These are phyloP conservation scores for Struthidea cinerea DNA, from an alignment of 2,113 vertebrate genomes.

Conservation along the genomic window DNA sequence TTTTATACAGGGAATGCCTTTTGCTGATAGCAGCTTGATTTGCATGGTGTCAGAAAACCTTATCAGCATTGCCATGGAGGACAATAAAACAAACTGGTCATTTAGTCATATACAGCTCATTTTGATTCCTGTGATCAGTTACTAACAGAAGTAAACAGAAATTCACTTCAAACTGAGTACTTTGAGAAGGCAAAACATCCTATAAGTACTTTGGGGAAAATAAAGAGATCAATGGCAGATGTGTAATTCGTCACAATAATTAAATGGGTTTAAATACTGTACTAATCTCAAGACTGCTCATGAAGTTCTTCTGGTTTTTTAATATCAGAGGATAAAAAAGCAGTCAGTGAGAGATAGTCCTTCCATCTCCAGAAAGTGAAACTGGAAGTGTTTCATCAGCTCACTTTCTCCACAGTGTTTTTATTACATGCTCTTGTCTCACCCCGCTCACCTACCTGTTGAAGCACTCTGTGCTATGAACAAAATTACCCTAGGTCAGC, in stretches of 20 bases:
- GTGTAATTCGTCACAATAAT: slow-evolving; percentile 48
- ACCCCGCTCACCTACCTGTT: neutral
- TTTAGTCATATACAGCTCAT: slow-evolving; percentile 42
- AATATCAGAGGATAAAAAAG: neutral
- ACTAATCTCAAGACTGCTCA: slow-evolving; percentile 2
- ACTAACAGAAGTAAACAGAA: slow-evolving; percentile 57
- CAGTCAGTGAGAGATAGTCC: neutral
- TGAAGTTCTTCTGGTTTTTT: neutral
- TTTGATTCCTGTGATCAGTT: slow-evolving; percentile 27
- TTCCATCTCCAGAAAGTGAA: neutral
- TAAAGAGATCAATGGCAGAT: slow-evolving; percentile 29
- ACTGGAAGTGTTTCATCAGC: neutral
- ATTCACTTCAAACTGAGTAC: slow-evolving; percentile 26
- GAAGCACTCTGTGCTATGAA: neutral
- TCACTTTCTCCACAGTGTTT: neutral
- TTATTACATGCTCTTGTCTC: neutral
- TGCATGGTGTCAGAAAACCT: slow-evolving; percentile 7
- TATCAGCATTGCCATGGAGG: neutral
- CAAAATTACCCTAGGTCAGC: neutral
- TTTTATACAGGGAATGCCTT: neutral
- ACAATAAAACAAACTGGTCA: slow-evolving; percentile 11
- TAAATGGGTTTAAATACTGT: slow-evolving; percentile 43
- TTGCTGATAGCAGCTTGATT: slow-evolving; percentile 14
- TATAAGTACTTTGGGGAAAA: slow-evolving; percentile 38
- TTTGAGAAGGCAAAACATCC: slow-evolving; percentile 50